A percentile compares a stretch with the other conserved stretches of the same genome.
Evolutionary conservation across 1,140 invertebrate species (phyloP).

Genomic region (Drosophila jambulina): DNA sequence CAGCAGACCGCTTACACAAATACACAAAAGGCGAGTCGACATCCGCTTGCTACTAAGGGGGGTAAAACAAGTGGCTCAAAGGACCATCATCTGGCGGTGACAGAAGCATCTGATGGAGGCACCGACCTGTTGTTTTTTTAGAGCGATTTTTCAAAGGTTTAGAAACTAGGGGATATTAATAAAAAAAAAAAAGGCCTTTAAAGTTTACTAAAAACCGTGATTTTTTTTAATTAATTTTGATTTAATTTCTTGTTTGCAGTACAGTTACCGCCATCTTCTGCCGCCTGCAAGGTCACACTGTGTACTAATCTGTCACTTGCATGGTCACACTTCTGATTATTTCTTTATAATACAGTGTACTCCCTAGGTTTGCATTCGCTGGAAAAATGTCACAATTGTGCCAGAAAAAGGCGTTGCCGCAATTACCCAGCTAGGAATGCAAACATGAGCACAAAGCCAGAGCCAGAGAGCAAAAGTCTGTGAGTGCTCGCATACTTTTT

Average conservation of each 20-base stretch:
- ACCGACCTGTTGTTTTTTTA: background rate
- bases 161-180: background rate
- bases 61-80: constrained; percentile 27
- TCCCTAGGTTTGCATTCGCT: constrained; percentile 28
- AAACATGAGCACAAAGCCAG: constrained; percentile 27
- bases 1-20: constrained; percentile 20
- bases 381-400: constrained; percentile 63
- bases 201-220: background rate
- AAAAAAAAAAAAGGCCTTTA: no score
- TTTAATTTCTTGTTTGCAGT: background rate
- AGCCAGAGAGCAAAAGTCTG: constrained; percentile 18
- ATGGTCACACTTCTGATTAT: background rate
- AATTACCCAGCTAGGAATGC: constrained; percentile 63
- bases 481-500: constrained; percentile 63
- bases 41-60: constrained; percentile 34
- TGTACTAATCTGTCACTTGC: background rate
- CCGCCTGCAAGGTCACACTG: background rate
- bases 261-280: background rate
- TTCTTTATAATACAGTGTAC: background rate
- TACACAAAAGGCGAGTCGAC: constrained; percentile 35
- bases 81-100: constrained; percentile 29
- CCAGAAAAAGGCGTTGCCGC: constrained; percentile 75
- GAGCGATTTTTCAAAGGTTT: background rate
- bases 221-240: background rate
- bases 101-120: constrained; percentile 12